Conservation (phyloP, 2,888 invertebrate genomes). For the Schizotus pectinicornis region DNA sequence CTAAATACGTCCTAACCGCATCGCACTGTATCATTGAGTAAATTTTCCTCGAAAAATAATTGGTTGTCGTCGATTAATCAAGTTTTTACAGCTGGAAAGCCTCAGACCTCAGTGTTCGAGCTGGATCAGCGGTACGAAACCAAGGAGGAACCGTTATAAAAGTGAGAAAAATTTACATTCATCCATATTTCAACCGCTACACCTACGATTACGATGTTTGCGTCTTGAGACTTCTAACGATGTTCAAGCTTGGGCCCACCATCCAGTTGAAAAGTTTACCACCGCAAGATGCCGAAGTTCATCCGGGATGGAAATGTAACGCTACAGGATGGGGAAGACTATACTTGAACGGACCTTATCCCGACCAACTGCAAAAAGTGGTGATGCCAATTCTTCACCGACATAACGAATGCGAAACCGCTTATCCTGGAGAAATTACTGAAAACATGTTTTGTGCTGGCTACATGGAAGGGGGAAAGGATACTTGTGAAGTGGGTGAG, state of each 20-base stretch:
- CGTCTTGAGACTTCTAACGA: constrained; percentile 57
- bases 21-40: constrained; percentile 14
- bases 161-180: constrained; percentile 58
- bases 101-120: constrained; percentile 51
- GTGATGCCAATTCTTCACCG: constrained; percentile 1
- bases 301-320: constrained; percentile 48
- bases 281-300: background rate
- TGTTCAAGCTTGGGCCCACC: constrained; percentile 45
- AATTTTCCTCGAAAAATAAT: no score
- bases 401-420: background rate
- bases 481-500: constrained; percentile 38
- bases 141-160: constrained; percentile 62
- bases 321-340: constrained; percentile 49
- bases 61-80: background rate
- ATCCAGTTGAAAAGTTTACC: background rate
- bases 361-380: constrained; percentile 14
- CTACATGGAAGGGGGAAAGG: constrained; percentile 37
- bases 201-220: constrained; percentile 62
- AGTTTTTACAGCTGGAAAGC: constrained; percentile 2
- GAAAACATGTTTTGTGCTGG: constrained; percentile 43
- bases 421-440: constrained; percentile 18
- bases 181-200: constrained; percentile 59
- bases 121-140: constrained; percentile 62
- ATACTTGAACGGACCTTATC: constrained; percentile 1
- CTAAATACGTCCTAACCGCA: constrained; percentile 61